phyloP scores from a whole-genome alignment of 2,797 vertebrate species.

The Enteromius paludinosus region DNA sequence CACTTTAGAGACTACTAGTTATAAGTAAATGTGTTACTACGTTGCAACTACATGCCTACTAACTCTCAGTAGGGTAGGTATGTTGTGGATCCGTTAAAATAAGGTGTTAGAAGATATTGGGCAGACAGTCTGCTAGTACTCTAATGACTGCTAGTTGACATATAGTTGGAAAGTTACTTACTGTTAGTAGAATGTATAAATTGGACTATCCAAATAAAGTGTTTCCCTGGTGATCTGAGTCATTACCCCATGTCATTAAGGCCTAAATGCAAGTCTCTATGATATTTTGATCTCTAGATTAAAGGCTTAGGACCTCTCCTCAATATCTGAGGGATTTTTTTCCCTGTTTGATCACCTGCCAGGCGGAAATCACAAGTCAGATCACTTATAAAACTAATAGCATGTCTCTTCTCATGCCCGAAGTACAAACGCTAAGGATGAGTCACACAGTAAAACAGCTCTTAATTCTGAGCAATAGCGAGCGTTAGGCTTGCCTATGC shows the following conservation, averaged over 20 bases:
- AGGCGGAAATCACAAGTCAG: neutral
- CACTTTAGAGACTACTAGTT: too few species aligned
- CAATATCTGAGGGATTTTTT: neutral
- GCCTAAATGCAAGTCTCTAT: neutral
- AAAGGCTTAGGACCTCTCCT: slow-evolving; percentile 1
- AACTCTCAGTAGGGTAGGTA: too few species aligned
- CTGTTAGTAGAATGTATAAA: too few species aligned
- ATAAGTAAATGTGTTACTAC: too few species aligned
- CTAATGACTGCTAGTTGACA: too few species aligned
- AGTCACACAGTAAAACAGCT: neutral
- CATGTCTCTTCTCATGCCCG: neutral
- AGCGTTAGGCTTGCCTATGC: neutral
- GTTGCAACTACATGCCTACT: too few species aligned
- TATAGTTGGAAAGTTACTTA: too few species aligned
- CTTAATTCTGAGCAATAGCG: neutral
- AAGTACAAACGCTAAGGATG: neutral
- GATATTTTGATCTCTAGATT: neutral
- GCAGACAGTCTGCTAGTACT: too few species aligned
- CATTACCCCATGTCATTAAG: neutral
- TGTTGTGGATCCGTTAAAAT: too few species aligned
- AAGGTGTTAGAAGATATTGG: too few species aligned
- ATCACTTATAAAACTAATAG: slow-evolving; percentile 5
- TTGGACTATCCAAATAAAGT: too few species aligned
- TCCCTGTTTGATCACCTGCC: neutral
- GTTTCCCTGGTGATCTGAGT: neutral